These are phyloP conservation scores for Xyliphius kryptos DNA, from an alignment of 2,113 vertebrate species.

Conservation along the genomic window DNA sequence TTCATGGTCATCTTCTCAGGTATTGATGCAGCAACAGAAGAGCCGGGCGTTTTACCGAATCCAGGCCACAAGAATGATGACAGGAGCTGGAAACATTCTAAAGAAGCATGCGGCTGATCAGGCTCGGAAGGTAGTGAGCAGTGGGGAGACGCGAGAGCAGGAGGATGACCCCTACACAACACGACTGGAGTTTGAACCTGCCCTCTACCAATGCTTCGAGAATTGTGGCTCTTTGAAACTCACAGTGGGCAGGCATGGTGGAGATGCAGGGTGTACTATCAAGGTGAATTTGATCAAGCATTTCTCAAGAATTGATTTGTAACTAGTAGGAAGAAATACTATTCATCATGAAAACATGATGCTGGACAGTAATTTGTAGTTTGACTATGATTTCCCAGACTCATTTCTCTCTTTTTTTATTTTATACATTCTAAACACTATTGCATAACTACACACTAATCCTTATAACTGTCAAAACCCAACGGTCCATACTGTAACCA, in stretches of 20 bases:
- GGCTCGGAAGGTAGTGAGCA: conserved; percentile 68
- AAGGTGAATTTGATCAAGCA: conserved; percentile 61
- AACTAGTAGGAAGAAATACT: not conserved
- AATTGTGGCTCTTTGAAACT: conserved; percentile 76
- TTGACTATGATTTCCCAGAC: too few relatives aligned
- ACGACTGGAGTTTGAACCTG: conserved; percentile 66
- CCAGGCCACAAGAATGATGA: conserved; percentile 66
- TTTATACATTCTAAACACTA: too few relatives aligned
- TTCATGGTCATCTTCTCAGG: conserved; percentile 34
- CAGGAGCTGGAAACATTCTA: conserved; percentile 62
- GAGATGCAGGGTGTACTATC: conserved; percentile 60
- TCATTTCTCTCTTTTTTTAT: too few relatives aligned
- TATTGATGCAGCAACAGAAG: conserved; percentile 63
- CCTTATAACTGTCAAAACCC: too few relatives aligned
- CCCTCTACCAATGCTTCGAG: conserved; percentile 76
- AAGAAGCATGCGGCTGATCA: conserved; percentile 64
- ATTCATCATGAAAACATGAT: too few relatives aligned
- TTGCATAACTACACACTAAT: too few relatives aligned
- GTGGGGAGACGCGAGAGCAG: conserved; percentile 59
- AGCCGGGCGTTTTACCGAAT: conserved; percentile 64
- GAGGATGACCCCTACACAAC: conserved; percentile 66
- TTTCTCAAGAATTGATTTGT: too few relatives aligned
- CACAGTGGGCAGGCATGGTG: conserved; percentile 62
- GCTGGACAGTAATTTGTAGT: not conserved
- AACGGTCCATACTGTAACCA: too few relatives aligned